A percentile compares a stretch with the other conserved stretches of the same genome.
phyloP scores from a whole-genome alignment of 2,113 vertebrate genomes.

The Patagioenas fasciata region DNA sequence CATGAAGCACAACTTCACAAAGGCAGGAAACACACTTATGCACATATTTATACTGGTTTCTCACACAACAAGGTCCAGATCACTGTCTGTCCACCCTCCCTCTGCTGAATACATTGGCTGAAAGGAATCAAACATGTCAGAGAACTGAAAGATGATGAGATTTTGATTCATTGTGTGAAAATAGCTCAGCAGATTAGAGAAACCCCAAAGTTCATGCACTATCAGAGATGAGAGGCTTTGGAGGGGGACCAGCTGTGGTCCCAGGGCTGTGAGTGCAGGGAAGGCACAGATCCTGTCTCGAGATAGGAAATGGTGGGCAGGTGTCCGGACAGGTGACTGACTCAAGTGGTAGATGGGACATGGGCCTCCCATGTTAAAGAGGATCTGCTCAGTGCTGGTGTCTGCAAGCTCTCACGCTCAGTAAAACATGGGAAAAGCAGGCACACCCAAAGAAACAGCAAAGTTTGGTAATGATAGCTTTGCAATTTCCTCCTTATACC shows the following conservation, averaged over 20 bases:
- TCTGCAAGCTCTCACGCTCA: background rate
- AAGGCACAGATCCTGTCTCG: background rate
- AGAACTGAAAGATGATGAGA: background rate
- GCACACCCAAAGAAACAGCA: background rate
- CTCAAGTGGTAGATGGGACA: background rate
- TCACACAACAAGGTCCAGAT: background rate
- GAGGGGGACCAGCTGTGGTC: background rate
- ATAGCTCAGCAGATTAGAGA: background rate
- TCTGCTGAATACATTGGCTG: background rate
- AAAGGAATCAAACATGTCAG: background rate
- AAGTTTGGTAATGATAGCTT: background rate
- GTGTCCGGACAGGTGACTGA: rapidly evolving
- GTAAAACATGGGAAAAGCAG: background rate
- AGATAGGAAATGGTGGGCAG: background rate
- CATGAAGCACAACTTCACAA: background rate
- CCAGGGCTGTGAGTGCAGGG: background rate
- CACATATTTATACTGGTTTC: background rate
- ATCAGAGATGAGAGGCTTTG: background rate
- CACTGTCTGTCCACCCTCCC: background rate
- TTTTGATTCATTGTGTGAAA: background rate
- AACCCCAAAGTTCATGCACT: background rate
- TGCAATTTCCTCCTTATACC: background rate
- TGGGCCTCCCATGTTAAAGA: background rate
- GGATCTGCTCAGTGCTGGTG: background rate
- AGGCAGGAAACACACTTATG: background rate